These are phyloP conservation scores for Pygmarrhopalites habei DNA, from an alignment of 1,140 invertebrate species.

Conservation along the genomic window DNA sequence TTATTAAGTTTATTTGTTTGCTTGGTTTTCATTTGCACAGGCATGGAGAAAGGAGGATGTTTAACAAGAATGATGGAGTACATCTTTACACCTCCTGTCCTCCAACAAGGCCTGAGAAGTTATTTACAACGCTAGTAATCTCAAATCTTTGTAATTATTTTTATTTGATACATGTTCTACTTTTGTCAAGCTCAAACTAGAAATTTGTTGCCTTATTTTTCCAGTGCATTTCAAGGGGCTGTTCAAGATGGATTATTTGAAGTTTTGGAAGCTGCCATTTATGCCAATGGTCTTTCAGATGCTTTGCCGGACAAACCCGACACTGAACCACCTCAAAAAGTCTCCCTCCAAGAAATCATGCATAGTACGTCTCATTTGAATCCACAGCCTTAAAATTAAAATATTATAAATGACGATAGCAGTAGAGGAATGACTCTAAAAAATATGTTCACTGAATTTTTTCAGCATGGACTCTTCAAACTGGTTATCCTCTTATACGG, in stretches of 20 bases:
- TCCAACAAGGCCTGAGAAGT: conserved; percentile 52
- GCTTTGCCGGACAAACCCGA: neutral
- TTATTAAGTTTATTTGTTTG: too few species aligned
- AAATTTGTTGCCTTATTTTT: too few species aligned
- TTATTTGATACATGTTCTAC: too few species aligned
- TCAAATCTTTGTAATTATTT: too few species aligned
- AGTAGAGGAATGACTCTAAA: conserved; percentile 55
- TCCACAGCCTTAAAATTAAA: too few species aligned
- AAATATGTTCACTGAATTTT: too few species aligned
- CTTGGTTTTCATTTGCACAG: too few species aligned
- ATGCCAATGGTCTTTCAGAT: neutral
- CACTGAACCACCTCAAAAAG: too few species aligned
- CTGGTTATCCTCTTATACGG: conserved; percentile 72
- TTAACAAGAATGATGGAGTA: conserved; percentile 70
- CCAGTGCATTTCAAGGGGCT: conserved; percentile 56
- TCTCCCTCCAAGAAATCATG: too few species aligned
- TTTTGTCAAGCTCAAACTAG: too few species aligned
- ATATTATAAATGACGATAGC: too few species aligned
- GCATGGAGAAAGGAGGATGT: conserved; percentile 48
- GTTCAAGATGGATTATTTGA: conserved; percentile 63
- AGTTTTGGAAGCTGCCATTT: conserved; percentile 45
- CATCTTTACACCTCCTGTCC: conserved; percentile 56
- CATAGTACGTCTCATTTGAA: too few species aligned
- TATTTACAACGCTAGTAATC: conserved; percentile 51
- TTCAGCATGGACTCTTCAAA: conserved; percentile 87